Evolutionary conservation across 2,113 vertebrate genomes (phyloP).

Genomic region (Pleuronectes platessa): DNA sequence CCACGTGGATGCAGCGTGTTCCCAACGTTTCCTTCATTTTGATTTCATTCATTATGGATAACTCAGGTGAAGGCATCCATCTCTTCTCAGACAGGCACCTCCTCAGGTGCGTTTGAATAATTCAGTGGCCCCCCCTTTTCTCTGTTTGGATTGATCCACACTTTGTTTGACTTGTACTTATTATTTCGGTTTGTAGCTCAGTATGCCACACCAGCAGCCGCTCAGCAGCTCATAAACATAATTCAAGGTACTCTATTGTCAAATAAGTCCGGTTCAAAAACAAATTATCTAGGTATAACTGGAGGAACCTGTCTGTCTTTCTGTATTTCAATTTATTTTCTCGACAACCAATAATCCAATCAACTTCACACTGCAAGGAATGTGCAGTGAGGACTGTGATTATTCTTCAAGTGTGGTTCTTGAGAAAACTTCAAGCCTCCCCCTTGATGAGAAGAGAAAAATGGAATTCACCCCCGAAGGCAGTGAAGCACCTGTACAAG

Average conservation of each 20-base stretch:
- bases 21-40: conserved; percentile 24
- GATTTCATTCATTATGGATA: conserved; percentile 69
- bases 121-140: conserved; percentile 60
- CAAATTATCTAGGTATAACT: no score
- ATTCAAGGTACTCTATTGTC: background rate
- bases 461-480: no score
- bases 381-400: no score
- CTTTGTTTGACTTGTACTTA: conserved; percentile 51
- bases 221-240: background rate
- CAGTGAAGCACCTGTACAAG: no score
- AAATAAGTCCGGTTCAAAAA: no score
- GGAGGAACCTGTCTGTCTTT: no score
- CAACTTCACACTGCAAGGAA: no score
- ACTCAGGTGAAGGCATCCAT: conserved; percentile 68
- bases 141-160: conserved; percentile 60
- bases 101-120: conserved; percentile 77
- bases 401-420: no score
- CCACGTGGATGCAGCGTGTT: background rate
- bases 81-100: conserved; percentile 67
- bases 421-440: no score
- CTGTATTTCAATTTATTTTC: no score
- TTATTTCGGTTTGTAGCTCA: conserved; percentile 73
- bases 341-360: no score
- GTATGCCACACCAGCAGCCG: conserved; percentile 45
- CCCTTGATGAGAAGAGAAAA: no score